Percentiles rank a stretch among this genome's conserved stretches.
Conservation (phyloP, 2,888 invertebrate species). For the Ganaspis brasiliensis region DNA sequence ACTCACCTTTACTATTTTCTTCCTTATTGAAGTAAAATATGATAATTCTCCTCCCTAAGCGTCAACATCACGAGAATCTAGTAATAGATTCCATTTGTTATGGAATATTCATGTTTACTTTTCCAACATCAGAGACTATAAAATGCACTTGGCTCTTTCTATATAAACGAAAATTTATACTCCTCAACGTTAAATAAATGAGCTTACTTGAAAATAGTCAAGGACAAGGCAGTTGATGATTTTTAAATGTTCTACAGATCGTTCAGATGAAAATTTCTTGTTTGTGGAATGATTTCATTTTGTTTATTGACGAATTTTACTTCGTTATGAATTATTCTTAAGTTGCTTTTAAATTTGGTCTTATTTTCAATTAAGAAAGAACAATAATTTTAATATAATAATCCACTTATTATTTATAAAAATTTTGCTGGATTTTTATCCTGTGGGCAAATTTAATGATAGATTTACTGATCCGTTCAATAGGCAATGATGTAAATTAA, state of each 20-base stretch:
- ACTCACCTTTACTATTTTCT: slow-evolving; percentile 6
- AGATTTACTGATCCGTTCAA: slow-evolving; percentile 71
- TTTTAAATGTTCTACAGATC: no score
- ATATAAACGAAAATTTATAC: not conserved
- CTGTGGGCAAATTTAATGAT: slow-evolving; percentile 64
- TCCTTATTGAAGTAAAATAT: slow-evolving; percentile 39
- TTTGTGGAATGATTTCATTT: not conserved
- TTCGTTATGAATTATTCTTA: not conserved
- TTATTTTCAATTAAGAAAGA: no score
- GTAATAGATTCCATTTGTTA: slow-evolving; percentile 11
- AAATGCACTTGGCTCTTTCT: not conserved
- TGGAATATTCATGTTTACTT: slow-evolving; percentile 3
- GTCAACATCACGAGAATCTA: slow-evolving; percentile 8
- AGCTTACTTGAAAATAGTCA: no score
- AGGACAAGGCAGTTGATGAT: no score
- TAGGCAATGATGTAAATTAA: slow-evolving; percentile 69
- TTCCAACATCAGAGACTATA: not conserved
- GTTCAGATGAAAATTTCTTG: not conserved
- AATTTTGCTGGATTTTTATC: no score
- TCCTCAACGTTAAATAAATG: not conserved
- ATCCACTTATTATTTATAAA: no score
- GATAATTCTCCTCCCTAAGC: slow-evolving; percentile 14
- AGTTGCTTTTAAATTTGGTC: no score
- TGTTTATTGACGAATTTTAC: not conserved
- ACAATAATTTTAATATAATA: no score